These are phyloP conservation scores for Aspidapion aeneum DNA, from an alignment of 2,888 invertebrate species.

Conservation along the genomic window DNA sequence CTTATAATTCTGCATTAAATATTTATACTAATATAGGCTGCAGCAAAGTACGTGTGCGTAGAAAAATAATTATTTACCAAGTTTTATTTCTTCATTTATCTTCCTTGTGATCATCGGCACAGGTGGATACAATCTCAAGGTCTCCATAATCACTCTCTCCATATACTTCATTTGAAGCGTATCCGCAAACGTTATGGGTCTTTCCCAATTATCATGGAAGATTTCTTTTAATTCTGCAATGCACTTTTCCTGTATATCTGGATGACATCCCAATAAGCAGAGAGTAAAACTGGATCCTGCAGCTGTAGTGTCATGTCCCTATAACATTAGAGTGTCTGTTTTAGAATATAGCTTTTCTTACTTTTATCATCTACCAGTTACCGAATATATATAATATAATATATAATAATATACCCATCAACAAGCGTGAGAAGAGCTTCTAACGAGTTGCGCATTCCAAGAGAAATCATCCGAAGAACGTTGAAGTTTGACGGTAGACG, in stretches of 20 bases:
- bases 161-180: slow-evolving; percentile 84
- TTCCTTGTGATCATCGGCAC: slow-evolving; percentile 75
- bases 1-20: too few species aligned
- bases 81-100: slow-evolving; percentile 65
- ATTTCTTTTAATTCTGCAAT: slow-evolving; percentile 67
- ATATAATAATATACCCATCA: too few species aligned
- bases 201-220: slow-evolving; percentile 67
- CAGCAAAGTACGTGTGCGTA: too few species aligned
- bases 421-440: too few species aligned
- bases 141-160: slow-evolving; percentile 78
- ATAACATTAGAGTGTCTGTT: too few species aligned
- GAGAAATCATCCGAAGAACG: too few species aligned
- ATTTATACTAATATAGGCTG: too few species aligned
- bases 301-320: slow-evolving; percentile 77
- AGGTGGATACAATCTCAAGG: slow-evolving; percentile 74
- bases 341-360: slow-evolving; percentile 10
- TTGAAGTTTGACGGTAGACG: too few species aligned
- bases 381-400: too few species aligned
- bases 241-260: slow-evolving; percentile 69
- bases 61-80: too few species aligned
- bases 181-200: slow-evolving; percentile 75
- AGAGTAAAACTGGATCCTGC: slow-evolving; percentile 79
- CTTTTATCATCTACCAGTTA: too few species aligned
- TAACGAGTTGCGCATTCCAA: too few species aligned
- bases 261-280: slow-evolving; percentile 72